Percentiles rank a stretch among this genome's conserved stretches.
Evolutionary conservation across 2,888 invertebrate genomes (phyloP).

Genomic region (Epinotia bilunana): DNA sequence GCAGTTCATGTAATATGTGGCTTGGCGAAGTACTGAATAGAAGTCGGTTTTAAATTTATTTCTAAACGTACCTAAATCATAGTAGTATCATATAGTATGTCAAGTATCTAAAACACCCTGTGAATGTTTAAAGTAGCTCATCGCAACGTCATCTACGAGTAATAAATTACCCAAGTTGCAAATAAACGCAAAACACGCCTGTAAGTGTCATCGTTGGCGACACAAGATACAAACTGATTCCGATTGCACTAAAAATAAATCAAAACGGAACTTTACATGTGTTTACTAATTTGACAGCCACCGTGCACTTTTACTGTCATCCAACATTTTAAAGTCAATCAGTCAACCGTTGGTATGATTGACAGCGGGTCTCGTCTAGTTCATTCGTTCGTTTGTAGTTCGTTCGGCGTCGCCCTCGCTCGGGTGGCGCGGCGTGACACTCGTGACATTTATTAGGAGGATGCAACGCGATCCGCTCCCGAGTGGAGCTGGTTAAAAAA

Average conservation of each 20-base stretch:
- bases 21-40: too few relatives aligned
- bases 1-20: too few relatives aligned
- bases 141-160: background rate
- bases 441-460: constrained; percentile 61
- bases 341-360: constrained; percentile 39
- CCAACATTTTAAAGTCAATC: constrained; percentile 44
- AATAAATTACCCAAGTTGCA: constrained; percentile 4
- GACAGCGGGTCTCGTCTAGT: constrained; percentile 34
- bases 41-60: too few relatives aligned
- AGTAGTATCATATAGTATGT: too few relatives aligned
- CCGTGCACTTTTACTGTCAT: constrained; percentile 42
- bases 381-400: constrained; percentile 35
- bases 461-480: constrained; percentile 56
- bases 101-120: background rate
- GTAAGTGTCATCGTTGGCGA: too few relatives aligned
- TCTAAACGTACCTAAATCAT: too few relatives aligned
- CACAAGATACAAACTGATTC: constrained; percentile 17
- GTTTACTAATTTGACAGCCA: constrained; percentile 42
- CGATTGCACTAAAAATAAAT: constrained; percentile 20
- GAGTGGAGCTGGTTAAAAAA: constrained; percentile 43
- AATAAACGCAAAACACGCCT: constrained; percentile 1
- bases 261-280: constrained; percentile 35
- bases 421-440: constrained; percentile 46
- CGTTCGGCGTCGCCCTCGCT: constrained; percentile 21
- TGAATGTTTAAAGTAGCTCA: background rate